Evolutionary conservation across 2,888 invertebrate genomes (phyloP).

Genomic region (Barypeithes pellucidus): DNA sequence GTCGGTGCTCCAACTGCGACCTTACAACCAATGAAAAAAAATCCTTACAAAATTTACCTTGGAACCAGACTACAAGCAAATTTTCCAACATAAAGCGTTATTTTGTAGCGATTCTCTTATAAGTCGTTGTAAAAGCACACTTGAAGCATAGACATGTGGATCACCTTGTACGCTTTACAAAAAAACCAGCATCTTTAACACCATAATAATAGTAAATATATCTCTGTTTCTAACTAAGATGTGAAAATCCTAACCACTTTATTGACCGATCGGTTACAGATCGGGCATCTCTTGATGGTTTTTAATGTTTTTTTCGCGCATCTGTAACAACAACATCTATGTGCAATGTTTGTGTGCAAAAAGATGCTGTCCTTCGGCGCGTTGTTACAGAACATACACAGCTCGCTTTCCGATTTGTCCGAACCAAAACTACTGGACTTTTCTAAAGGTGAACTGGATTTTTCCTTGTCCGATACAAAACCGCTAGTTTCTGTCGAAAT

Average conservation of each 20-base stretch:
- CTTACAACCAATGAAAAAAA: constrained; percentile 9
- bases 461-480: constrained; percentile 32
- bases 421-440: constrained; percentile 31
- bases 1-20: not conserved
- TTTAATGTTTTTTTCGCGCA: constrained; percentile 81
- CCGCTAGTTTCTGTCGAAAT: constrained; percentile 39
- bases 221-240: constrained; percentile 52
- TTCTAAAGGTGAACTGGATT: constrained; percentile 9
- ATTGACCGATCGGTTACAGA: constrained; percentile 80
- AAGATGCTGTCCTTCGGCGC: constrained; percentile 80
- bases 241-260: constrained; percentile 77
- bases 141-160: not conserved
- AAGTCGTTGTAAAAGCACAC: not conserved
- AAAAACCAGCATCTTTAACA: constrained; percentile 38
- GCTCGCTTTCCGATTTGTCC: constrained; percentile 38
- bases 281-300: constrained; percentile 77
- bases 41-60: not conserved
- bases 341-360: constrained; percentile 78
- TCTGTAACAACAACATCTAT: constrained; percentile 81
- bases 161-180: not conserved
- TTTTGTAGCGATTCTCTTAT: constrained; percentile 5
- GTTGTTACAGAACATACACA: constrained; percentile 77
- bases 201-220: constrained; percentile 10
- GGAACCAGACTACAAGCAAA: not conserved
- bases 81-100: constrained; percentile 16